Percentiles rank a stretch among this genome's conserved stretches.
Evolutionary conservation across 2,888 invertebrate species (phyloP).

Genomic region (Hirtodrosophila duncani): DNA sequence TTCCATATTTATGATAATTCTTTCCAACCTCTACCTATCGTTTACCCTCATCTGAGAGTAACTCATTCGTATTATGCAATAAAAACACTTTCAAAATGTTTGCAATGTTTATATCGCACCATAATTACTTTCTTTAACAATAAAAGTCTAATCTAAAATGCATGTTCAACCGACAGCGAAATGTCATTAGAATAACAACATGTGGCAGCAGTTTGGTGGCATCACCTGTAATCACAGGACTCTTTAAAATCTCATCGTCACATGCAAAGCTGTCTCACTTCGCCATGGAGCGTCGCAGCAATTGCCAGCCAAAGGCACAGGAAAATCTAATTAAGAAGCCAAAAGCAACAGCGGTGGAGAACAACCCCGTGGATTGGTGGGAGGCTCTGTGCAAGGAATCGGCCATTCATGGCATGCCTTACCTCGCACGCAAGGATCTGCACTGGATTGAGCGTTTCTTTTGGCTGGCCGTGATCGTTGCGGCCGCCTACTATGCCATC

Average conservation of each 20-base stretch:
- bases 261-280: slow-evolving; percentile 27
- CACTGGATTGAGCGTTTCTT: slow-evolving; percentile 71
- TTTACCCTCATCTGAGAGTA: too few relatives aligned
- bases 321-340: neutral
- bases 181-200: slow-evolving; percentile 38
- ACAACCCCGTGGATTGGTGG: slow-evolving; percentile 24
- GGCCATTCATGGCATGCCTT: slow-evolving; percentile 74
- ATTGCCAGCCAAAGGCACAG: neutral
- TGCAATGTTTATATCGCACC: too few relatives aligned
- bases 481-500: slow-evolving; percentile 60
- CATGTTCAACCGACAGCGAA: slow-evolving; percentile 45
- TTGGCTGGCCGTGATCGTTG: slow-evolving; percentile 61
- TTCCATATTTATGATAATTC: too few relatives aligned
- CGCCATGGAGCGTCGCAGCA: slow-evolving; percentile 23
- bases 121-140: too few relatives aligned
- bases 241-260: slow-evolving; percentile 3
- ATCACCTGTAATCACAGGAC: slow-evolving; percentile 19
- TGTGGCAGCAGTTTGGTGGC: too few relatives aligned
- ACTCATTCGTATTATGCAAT: too few relatives aligned
- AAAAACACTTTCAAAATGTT: too few relatives aligned
- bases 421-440: slow-evolving; percentile 64
- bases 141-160: slow-evolving; percentile 42
- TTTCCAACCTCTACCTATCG: too few relatives aligned
- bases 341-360: neutral
- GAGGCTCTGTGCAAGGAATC: slow-evolving; percentile 59